A percentile compares a stretch with the other conserved stretches of the same genome.
Conservation (phyloP, 2,797 vertebrate genomes). For the Sitta carolinensis region DNA sequence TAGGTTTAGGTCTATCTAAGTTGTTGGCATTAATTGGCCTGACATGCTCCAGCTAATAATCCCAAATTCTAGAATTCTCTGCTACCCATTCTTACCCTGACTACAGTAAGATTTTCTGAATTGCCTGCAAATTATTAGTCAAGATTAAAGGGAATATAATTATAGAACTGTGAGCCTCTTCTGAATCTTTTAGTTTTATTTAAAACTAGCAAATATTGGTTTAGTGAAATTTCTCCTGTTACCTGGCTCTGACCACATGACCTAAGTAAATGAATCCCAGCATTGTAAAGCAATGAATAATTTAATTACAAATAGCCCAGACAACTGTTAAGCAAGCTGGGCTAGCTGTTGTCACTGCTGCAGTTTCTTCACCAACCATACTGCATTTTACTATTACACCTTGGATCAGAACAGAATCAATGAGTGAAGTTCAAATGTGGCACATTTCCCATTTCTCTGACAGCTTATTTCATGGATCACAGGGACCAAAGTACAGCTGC, state of each 20-base stretch:
- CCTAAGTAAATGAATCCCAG: slow-evolving; percentile 18
- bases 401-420: slow-evolving; percentile 70
- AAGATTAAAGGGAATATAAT: background rate
- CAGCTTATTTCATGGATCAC: slow-evolving; percentile 88
- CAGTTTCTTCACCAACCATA: background rate
- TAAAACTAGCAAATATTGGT: background rate
- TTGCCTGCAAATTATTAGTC: background rate
- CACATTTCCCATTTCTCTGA: slow-evolving; percentile 80
- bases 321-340: background rate
- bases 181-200: background rate
- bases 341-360: background rate
- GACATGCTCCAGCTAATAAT: background rate
- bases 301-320: background rate
- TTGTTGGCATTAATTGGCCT: background rate
- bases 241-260: background rate
- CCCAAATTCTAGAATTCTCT: background rate
- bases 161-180: background rate
- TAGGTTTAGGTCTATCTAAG: background rate
- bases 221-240: background rate
- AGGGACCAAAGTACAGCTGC: slow-evolving; percentile 79
- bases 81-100: background rate
- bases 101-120: background rate
- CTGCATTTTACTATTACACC: slow-evolving; percentile 75
- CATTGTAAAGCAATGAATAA: background rate
- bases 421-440: slow-evolving; percentile 74